Percentiles rank a stretch among this genome's conserved stretches.
Evolutionary conservation across 2,888 invertebrate species (phyloP).

Genomic region (Aphodius granarius): DNA sequence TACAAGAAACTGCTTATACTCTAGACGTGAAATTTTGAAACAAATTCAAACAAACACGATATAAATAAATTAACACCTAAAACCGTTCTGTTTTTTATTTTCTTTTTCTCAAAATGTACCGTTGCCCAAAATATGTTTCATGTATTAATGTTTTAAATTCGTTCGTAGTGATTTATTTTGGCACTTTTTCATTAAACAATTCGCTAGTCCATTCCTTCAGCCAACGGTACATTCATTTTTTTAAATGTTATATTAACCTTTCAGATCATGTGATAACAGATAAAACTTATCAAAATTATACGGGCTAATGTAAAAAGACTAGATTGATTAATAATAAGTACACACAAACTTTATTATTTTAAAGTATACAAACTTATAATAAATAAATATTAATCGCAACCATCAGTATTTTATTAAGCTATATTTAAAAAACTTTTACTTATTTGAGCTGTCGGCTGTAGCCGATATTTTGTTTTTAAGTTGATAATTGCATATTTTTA

Average conservation of each 20-base stretch:
- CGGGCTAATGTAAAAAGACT: not conserved
- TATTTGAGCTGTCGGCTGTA: slow-evolving; percentile 5
- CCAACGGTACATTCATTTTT: not conserved
- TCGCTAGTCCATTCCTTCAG: not conserved
- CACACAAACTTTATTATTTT: not conserved
- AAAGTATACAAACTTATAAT: not conserved
- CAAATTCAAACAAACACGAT: not conserved
- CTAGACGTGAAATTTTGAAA: slow-evolving; percentile 20
- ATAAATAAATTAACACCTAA: slow-evolving; percentile 7
- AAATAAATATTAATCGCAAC: not conserved
- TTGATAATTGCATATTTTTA: slow-evolving; percentile 2
- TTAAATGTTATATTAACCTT: not conserved
- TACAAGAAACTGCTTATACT: slow-evolving; percentile 48
- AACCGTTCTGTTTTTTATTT: slow-evolving; percentile 10
- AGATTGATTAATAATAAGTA: not conserved
- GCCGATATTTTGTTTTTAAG: slow-evolving; percentile 4
- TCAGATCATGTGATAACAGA: not conserved
- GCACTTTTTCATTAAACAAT: not conserved
- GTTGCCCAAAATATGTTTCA: not conserved
- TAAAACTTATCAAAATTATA: not conserved
- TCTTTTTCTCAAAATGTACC: slow-evolving; percentile 4
- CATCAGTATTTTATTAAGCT: not conserved
- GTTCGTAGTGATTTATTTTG: not conserved
- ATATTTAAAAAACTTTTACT: slow-evolving; percentile 19
- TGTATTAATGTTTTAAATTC: not conserved